Base-by-base conservation (phyloP, 2,888 invertebrate species). In the Pteria penguin region DNA sequence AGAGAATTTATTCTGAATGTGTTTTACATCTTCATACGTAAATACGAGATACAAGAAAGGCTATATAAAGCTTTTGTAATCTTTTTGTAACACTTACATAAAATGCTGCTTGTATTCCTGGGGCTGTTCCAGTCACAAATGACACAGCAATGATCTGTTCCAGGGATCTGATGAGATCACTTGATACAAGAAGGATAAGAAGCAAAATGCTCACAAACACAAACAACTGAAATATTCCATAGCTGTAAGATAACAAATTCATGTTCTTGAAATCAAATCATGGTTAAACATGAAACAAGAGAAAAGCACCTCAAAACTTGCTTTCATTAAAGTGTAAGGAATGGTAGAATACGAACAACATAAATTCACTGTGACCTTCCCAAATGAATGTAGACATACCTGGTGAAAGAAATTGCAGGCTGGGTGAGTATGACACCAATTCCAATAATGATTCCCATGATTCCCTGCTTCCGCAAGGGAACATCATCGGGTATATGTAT, bases 221-320 rank as follows among this genome's bases (percentile, higher is more conserved):
- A 26, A 83, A 76, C 87, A 87, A 88, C 77, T 87, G 87, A 76
- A 84, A 82, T 4, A 86, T 4, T 14, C 84, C 80, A 69, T 74
- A 79, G 70, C 87, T 87, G 78, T 0, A 22, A 70, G 52, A 14
- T 14, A 72, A 62, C n/a, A n/a, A n/a, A n/a, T n/a, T n/a, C n/a
- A n/a, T n/a, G n/a, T n/a, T n/a, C n/a, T n/a, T n/a, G n/a, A n/a
- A n/a, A n/a, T n/a, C n/a, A n/a, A n/a, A n/a, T n/a, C n/a, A n/a
- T n/a, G n/a, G n/a, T n/a, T n/a, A n/a, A n/a, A n/a, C n/a, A n/a
- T n/a, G n/a, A n/a, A n/a, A n/a, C n/a, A n/a, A n/a, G n/a, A n/a
- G n/a, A n/a, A n/a, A n/a, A n/a, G n/a, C n/a, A n/a, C n/a, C n/a
- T n/a, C n/a, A n/a, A n/a, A n/a, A n/a, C n/a, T n/a, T n/a, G n/a